Evolutionary conservation across 1,140 invertebrate species (phyloP).

Genomic region (Drosophila eugracilis): DNA sequence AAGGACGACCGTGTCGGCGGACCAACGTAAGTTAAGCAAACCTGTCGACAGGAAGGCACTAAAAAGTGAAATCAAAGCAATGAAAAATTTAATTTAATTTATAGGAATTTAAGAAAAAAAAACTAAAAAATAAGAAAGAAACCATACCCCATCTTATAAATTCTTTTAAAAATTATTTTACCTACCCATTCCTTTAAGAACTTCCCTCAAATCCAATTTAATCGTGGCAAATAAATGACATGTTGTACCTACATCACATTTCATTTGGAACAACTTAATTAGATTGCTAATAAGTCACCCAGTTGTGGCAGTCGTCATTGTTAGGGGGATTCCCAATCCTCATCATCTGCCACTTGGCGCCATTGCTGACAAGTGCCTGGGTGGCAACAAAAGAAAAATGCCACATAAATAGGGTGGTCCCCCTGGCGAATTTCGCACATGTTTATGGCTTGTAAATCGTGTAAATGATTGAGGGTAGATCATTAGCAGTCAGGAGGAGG

Average conservation of each 20-base stretch:
- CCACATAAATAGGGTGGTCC: constrained; percentile 8
- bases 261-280: constrained; percentile 79
- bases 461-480: constrained; percentile 61
- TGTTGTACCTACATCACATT: constrained; percentile 65
- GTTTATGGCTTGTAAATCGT: constrained; percentile 55
- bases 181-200: background rate
- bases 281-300: constrained; percentile 71
- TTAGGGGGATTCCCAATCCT: constrained; percentile 14
- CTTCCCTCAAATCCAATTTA: constrained; percentile 23
- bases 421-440: constrained; percentile 34
- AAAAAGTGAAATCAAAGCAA: constrained; percentile 7
- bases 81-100: background rate
- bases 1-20: constrained; percentile 52
- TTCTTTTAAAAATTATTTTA: too few relatives aligned
- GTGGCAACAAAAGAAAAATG: constrained; percentile 51
- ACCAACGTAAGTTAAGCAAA: constrained; percentile 20
- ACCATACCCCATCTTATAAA: background rate
- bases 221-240: constrained; percentile 52
- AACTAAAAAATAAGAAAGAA: too few relatives aligned
- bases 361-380: constrained; percentile 77
- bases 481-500: constrained; percentile 46
- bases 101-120: background rate
- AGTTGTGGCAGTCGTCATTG: constrained; percentile 44
- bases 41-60: constrained; percentile 29
- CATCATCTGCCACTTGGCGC: constrained; percentile 60